Conservation (phyloP, 1,140 invertebrate genomes). For the Aphelenchoides besseyi region DNA sequence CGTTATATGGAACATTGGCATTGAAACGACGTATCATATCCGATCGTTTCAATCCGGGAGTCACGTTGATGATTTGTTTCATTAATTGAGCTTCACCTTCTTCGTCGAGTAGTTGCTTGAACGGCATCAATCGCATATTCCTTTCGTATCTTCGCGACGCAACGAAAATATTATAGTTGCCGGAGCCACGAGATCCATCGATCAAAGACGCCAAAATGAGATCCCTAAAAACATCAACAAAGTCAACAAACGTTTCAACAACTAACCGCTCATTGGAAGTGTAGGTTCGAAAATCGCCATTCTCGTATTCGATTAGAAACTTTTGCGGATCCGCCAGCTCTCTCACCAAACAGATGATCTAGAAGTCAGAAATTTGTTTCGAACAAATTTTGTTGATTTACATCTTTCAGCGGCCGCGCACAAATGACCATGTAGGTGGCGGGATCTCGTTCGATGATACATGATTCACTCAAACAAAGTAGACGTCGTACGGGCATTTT, state of each 20-base stretch:
- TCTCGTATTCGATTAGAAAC: conserved; percentile 89
- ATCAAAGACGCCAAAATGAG: conserved; percentile 86
- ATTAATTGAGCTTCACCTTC: conserved; percentile 84
- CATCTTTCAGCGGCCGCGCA: conserved; percentile 78
- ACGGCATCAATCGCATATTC: conserved; percentile 80
- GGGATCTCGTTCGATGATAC: conserved; percentile 89
- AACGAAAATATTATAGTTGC: conserved; percentile 94
- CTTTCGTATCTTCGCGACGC: conserved; percentile 78
- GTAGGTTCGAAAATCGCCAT: conserved; percentile 81
- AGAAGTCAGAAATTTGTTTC: conserved; percentile 32
- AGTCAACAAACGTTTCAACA: background rate
- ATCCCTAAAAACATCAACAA: conserved; percentile 70
- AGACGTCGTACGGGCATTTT: conserved; percentile 72
- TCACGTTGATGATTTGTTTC: conserved; percentile 76
- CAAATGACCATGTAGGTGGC: conserved; percentile 88
- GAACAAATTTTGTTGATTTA: conserved; percentile 64
- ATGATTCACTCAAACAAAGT: conserved; percentile 90
- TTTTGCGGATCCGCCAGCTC: conserved; percentile 85
- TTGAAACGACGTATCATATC: conserved; percentile 83
- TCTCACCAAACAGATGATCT: conserved; percentile 80
- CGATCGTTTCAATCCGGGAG: conserved; percentile 71
- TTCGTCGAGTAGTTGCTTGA: conserved; percentile 83
- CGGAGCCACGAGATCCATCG: conserved; percentile 89
- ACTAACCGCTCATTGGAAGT: conserved; percentile 76
- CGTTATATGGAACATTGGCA: conserved; percentile 93